These are phyloP conservation scores for Auanema sp. DNA, from an alignment of 2,888 invertebrate genomes.

Conservation along the genomic window DNA sequence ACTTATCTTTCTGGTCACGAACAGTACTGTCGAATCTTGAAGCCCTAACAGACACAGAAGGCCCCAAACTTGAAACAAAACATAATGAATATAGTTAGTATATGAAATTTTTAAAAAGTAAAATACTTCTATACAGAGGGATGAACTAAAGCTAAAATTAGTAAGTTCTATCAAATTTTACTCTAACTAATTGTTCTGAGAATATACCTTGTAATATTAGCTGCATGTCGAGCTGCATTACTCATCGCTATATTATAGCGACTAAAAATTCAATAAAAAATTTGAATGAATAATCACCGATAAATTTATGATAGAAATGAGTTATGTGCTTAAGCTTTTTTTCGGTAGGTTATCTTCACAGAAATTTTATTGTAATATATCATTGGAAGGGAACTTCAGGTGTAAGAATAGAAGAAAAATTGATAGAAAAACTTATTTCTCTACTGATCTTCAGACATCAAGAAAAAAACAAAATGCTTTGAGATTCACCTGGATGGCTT, in stretches of 20 bases:
- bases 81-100: no score
- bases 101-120: no score
- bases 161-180: not conserved
- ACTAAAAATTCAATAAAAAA: conserved; percentile 5
- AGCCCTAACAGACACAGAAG: conserved; percentile 41
- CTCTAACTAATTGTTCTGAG: not conserved
- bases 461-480: not conserved
- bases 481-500: not conserved
- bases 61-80: conserved; percentile 46
- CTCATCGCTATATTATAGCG: conserved; percentile 13
- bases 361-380: not conserved
- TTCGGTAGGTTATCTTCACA: not conserved
- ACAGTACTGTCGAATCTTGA: conserved; percentile 47
- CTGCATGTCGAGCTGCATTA: conserved; percentile 37
- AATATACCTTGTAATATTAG: conserved; percentile 32
- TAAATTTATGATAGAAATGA: not conserved
- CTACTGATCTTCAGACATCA: not conserved
- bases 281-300: no score
- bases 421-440: not conserved
- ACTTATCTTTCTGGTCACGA: conserved; percentile 37
- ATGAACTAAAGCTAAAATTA: not conserved
- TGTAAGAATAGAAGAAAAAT: not conserved
- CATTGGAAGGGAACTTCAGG: not conserved
- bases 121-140: not conserved
- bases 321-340: not conserved